Conservation (phyloP, 2,797 vertebrate species). For the Neopelma chrysocephalum region DNA sequence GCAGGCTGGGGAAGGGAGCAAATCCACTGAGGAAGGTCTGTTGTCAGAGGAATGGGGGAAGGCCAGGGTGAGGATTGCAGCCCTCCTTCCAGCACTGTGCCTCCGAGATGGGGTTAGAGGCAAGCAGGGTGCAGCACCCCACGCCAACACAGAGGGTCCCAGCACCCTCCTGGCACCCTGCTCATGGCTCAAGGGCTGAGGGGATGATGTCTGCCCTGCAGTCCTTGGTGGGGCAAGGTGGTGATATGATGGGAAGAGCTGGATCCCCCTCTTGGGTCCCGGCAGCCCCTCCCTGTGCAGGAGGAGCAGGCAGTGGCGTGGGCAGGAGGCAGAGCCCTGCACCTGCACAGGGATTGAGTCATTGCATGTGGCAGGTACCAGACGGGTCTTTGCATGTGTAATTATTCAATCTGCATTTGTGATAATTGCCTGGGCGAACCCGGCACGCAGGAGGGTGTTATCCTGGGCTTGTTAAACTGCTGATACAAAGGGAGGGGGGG, state of each 20-base stretch:
- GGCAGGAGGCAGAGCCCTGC: neutral
- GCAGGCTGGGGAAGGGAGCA: neutral
- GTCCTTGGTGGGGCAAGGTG: fast-evolving
- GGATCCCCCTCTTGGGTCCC: too few species aligned
- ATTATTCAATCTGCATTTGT: conserved; percentile 16
- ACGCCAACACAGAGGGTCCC: neutral
- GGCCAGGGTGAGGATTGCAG: neutral
- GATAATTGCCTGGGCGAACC: conserved; percentile 34
- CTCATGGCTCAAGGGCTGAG: neutral
- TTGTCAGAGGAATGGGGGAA: fast-evolving
- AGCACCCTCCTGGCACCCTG: neutral
- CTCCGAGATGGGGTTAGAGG: fast-evolving
- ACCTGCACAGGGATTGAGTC: conserved; percentile 39
- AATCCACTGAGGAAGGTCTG: neutral
- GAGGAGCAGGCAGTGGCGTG: fast-evolving
- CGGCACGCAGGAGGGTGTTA: neutral
- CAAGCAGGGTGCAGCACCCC: neutral
- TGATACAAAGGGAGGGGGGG: neutral
- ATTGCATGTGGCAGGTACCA: conserved; percentile 45
- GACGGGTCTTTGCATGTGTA: neutral
- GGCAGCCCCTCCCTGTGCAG: fast-evolving
- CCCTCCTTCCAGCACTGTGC: neutral
- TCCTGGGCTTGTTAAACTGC: conserved; percentile 1
- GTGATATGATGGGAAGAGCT: fast-evolving
- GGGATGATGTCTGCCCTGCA: fast-evolving